A percentile compares a stretch with the other conserved stretches of the same genome.
Evolutionary conservation across 2,888 invertebrate species (phyloP).

Genomic region (Pecten maximus): DNA sequence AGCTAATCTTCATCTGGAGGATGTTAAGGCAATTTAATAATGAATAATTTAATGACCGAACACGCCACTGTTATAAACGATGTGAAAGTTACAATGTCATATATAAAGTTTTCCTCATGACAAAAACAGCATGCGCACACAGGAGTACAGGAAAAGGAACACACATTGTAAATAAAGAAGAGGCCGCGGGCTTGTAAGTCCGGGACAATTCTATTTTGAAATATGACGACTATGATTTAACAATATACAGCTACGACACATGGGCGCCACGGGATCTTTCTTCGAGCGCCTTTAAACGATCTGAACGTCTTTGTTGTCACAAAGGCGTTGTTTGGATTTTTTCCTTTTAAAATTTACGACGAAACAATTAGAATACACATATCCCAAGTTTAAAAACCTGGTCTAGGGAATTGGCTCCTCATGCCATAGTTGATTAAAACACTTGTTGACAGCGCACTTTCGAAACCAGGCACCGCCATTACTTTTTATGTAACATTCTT

Average conservation of each 20-base stretch:
- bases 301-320: neutral
- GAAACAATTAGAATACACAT: conserved; percentile 20
- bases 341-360: neutral
- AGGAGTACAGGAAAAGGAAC: neutral
- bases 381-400: neutral
- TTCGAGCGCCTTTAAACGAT: neutral
- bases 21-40: neutral
- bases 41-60: neutral
- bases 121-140: neutral
- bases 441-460: conserved; percentile 26
- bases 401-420: conserved; percentile 4
- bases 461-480: neutral
- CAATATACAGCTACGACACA: neutral
- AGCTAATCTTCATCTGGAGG: neutral
- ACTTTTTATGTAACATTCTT: neutral
- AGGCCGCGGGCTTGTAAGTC: neutral
- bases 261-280: neutral
- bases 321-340: conserved; percentile 26
- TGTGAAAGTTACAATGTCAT: too few species aligned
- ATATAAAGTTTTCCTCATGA: neutral
- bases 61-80: neutral
- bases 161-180: neutral
- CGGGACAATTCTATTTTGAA: neutral
- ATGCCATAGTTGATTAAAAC: conserved; percentile 2
- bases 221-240: conserved; percentile 1